Evolutionary conservation across 2,113 vertebrate genomes (phyloP).

Genomic region (Pterocles burchelli): DNA sequence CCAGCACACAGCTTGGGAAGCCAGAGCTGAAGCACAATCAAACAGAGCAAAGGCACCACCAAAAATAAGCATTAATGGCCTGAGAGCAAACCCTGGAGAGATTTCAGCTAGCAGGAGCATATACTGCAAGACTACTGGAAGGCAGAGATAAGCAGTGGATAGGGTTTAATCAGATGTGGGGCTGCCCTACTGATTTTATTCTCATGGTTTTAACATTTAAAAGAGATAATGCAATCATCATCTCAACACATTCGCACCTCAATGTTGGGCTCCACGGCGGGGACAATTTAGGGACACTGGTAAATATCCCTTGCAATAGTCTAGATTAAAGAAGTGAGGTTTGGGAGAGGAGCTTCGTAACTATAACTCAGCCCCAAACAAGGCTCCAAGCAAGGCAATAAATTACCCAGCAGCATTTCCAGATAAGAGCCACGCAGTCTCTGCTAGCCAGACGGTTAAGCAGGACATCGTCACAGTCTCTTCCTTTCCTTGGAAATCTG

Average conservation of each 20-base stretch:
- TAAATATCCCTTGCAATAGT: background rate
- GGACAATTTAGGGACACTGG: background rate
- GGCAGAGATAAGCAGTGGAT: background rate
- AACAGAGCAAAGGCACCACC: background rate
- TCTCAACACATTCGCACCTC: background rate
- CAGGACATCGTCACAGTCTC: background rate
- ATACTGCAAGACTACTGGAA: background rate
- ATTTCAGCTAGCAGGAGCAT: background rate
- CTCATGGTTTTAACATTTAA: background rate
- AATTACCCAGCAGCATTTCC: background rate
- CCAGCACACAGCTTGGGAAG: background rate
- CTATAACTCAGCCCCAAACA: background rate
- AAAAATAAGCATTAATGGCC: background rate
- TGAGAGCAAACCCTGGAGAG: background rate
- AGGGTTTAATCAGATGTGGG: background rate
- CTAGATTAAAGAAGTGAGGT: background rate
- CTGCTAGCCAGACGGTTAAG: background rate
- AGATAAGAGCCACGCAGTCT: background rate
- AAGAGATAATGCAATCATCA: background rate
- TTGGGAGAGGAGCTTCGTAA: background rate
- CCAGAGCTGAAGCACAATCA: background rate
- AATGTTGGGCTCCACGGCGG: background rate
- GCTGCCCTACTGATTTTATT: background rate
- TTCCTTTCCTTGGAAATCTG: background rate
- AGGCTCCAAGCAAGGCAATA: background rate